Base-by-base conservation (phyloP, 2,888 invertebrate genomes). In the Mythimna vitellina region DNA sequence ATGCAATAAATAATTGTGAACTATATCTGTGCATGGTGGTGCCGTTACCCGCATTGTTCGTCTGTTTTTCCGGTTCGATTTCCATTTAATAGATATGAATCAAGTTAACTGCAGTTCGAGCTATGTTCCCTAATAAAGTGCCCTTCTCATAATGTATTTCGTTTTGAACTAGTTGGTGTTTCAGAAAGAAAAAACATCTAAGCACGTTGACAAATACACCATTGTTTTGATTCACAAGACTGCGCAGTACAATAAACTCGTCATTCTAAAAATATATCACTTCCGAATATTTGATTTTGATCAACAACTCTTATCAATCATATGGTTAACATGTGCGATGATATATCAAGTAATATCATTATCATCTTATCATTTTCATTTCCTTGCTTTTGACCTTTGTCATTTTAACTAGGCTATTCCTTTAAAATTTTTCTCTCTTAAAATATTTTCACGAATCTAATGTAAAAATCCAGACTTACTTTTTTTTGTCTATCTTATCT, bases 21-120 rank as follows among this genome's bases (percentile, higher is more conserved):
- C 75, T 77, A 81, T 72, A 75, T 78, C 72, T 76, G 56, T 66
- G 46, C 61, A 74, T 78, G 70, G 57, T 65, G 69, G 73, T 73
- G 29, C 85, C 82, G 85, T 84, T 84, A 74, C 74, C 72, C 73
- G 79, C 70, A 84, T 86, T 86, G 84, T 82, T 82, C 70, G 49
- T 66, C 57, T 60, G 74, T 73, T 84, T 74, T 84, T 70, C 76
- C 70, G 71, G 71, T 81, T 84, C 72, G 64, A 76, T 84, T 86
- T 76, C 71, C 73, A 76, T 86, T 79, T 73, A 73, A 68, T 67
- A 73, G 73, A 81, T 86, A 80, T 62, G 75, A 76, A 84, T 75
- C 73, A 73, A 84, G 63, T 51, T 81, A 76, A 73, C 64, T 67
- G 80, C 82, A 64, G 61, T 69, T 69, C 10, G 3, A 65, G 51